Conservation (phyloP, 2,888 invertebrate genomes). For the Steinernema hermaphroditum region DNA sequence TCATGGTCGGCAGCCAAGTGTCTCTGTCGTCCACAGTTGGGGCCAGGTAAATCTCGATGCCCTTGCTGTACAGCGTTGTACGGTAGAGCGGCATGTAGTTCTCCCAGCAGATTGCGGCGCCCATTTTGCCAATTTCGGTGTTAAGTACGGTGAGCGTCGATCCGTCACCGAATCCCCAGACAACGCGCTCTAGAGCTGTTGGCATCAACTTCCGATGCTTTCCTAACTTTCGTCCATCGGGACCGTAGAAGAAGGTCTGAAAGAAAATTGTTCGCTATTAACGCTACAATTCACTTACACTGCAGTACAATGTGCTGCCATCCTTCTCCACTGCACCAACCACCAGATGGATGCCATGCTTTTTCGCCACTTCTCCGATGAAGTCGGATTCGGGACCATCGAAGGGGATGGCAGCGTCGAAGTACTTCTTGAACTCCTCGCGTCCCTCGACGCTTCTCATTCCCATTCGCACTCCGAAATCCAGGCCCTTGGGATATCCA, state of each 20-base stretch:
- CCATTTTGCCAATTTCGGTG: constrained; percentile 55
- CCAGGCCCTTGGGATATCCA: constrained; percentile 60
- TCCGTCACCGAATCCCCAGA: constrained; percentile 62
- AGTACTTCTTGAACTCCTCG: constrained; percentile 57
- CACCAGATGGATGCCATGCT: constrained; percentile 48
- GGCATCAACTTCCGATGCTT: constrained; percentile 61
- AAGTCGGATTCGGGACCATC: constrained; percentile 47
- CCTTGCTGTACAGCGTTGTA: constrained; percentile 47
- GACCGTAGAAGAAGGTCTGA: constrained; percentile 57
- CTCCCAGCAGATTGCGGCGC: constrained; percentile 62
- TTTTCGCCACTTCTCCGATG: constrained; percentile 41
- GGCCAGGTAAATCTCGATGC: constrained; percentile 58
- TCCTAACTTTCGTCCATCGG: constrained; percentile 49
- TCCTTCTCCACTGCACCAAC: constrained; percentile 59
- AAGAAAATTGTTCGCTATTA: neutral
- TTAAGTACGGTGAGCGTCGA: constrained; percentile 54
- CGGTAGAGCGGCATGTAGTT: constrained; percentile 60
- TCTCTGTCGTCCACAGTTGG: constrained; percentile 63
- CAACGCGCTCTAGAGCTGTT: constrained; percentile 58
- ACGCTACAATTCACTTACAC: constrained; percentile 39
- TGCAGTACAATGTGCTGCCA: constrained; percentile 59
- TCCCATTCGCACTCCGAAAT: constrained; percentile 60
- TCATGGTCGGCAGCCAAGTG: constrained; percentile 60
- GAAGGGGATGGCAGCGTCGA: constrained; percentile 52
- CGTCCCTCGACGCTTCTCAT: constrained; percentile 55